Evolutionary conservation across 2,888 invertebrate species (phyloP).

Genomic region (Dyspetes luteomarginatus): DNA sequence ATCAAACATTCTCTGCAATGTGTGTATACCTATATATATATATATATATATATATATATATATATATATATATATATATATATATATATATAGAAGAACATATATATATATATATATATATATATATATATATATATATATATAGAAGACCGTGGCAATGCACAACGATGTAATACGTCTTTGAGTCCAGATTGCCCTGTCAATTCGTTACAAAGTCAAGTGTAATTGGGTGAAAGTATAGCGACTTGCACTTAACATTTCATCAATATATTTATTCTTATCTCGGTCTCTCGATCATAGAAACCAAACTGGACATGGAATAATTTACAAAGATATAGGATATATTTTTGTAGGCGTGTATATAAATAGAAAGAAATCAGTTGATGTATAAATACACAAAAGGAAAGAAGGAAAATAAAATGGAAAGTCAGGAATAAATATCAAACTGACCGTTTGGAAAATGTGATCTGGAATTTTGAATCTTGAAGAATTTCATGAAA

Average conservation of each 20-base stretch:
- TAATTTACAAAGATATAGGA: slow-evolving; percentile 3
- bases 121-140: too few relatives aligned
- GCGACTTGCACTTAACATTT: slow-evolving; percentile 46
- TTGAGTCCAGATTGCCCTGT: slow-evolving; percentile 45
- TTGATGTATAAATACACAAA: background rate
- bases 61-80: too few relatives aligned
- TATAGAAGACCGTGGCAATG: slow-evolving; percentile 13
- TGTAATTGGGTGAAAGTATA: slow-evolving; percentile 61
- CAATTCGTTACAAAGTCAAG: slow-evolving; percentile 46
- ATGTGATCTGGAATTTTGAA: background rate
- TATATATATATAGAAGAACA: too few relatives aligned
- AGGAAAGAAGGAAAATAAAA: background rate
- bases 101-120: too few relatives aligned
- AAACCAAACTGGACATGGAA: slow-evolving; percentile 18
- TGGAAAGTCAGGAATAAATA: slow-evolving; percentile 5
- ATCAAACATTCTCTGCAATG: too few relatives aligned
- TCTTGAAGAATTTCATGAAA: background rate
- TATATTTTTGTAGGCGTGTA: background rate
- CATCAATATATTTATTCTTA: slow-evolving; percentile 60
- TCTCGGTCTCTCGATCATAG: slow-evolving; percentile 40
- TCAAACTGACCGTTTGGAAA: background rate
- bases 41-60: too few relatives aligned
- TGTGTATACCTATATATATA: too few relatives aligned
- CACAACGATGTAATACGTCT: slow-evolving; percentile 32
- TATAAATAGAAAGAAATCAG: background rate